Percentiles rank a stretch among this genome's conserved stretches.
These are phyloP conservation scores for Clupea harengus DNA, from an alignment of 2,113 vertebrate genomes.

Conservation along the genomic window DNA sequence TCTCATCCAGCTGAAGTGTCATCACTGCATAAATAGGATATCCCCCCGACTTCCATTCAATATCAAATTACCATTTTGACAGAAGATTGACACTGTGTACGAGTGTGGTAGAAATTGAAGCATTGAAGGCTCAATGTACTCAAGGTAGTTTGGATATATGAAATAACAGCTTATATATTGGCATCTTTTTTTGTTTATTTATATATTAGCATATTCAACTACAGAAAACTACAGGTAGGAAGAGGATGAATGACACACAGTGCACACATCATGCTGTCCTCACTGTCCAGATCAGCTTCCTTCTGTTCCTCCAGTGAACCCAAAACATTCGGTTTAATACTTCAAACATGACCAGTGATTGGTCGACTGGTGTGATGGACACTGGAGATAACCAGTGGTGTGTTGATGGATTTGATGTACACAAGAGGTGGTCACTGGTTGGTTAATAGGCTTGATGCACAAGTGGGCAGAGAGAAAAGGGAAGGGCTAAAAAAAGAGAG, in stretches of 20 bases:
- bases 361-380: neutral
- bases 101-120: too few species aligned
- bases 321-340: neutral
- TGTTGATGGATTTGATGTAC: neutral
- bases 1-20: neutral
- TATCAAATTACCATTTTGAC: neutral
- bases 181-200: too few species aligned
- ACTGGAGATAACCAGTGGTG: neutral
- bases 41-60: neutral
- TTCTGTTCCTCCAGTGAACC: neutral
- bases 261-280: neutral
- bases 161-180: too few species aligned
- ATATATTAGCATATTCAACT: neutral
- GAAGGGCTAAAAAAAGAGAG: conserved; percentile 37
- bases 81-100: neutral
- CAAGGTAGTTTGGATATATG: too few species aligned
- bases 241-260: neutral
- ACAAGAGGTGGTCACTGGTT: neutral
- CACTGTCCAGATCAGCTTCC: neutral
- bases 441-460: conserved; percentile 21
- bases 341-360: neutral
- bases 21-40: neutral
- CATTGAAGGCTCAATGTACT: too few species aligned
- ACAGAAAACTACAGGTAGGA: neutral
- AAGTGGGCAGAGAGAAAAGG: conserved; percentile 36